Conservation (phyloP, 37 sponge, comb jelly and placozoan genomes). For the Dysidea cf. avara region DNA sequence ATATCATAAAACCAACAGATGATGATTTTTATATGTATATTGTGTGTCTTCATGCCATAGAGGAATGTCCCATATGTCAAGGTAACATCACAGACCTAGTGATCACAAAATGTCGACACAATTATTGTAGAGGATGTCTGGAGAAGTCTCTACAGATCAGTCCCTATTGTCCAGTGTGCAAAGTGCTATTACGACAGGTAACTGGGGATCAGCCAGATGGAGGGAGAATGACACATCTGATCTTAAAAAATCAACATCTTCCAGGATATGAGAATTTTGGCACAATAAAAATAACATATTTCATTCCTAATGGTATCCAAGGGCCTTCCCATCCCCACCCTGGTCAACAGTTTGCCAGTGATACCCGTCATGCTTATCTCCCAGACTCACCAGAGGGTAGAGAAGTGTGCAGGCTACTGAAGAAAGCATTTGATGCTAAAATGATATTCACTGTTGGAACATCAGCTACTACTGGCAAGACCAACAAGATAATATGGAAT, state of each 20-base stretch:
- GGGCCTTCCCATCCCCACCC: slow-evolving; percentile 61
- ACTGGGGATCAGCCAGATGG: slow-evolving; percentile 52
- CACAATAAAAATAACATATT: slow-evolving; percentile 58
- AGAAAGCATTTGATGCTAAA: no score
- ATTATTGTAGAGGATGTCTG: slow-evolving; percentile 8
- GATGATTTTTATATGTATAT: no score
- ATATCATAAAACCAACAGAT: no score
- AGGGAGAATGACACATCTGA: slow-evolving; percentile 37
- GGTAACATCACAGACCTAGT: slow-evolving; percentile 11
- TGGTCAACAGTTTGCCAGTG: slow-evolving; percentile 39
- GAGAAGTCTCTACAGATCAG: not conserved
- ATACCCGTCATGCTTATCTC: slow-evolving; percentile 57
- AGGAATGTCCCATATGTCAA: slow-evolving; percentile 25
- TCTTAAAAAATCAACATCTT: not conserved
- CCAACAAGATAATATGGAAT: no score
- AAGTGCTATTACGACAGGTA: slow-evolving; percentile 29
- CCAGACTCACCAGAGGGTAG: slow-evolving; percentile 64
- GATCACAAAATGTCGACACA: not conserved
- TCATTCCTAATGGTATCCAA: slow-evolving; percentile 61
- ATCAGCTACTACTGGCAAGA: no score
- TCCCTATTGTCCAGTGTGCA: slow-evolving; percentile 61
- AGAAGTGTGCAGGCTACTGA: no score
- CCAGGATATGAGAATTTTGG: slow-evolving; percentile 53
- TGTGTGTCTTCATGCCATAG: no score
- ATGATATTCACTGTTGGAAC: no score